phyloP scores from a whole-genome alignment of 1,140 invertebrate genomes.

The Choristoneura fumiferana region DNA sequence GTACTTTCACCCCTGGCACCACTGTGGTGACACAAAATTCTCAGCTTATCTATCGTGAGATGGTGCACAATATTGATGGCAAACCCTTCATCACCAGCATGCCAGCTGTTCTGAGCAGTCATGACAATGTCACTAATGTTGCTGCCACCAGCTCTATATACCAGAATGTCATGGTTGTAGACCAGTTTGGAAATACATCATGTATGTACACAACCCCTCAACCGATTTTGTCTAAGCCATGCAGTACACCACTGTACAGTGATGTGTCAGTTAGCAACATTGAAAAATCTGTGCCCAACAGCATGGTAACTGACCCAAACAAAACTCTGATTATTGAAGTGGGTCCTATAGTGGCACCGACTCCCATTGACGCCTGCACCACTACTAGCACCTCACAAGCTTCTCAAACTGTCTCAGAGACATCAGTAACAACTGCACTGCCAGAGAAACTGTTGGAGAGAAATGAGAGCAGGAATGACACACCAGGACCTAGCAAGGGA shows the following conservation, averaged over 20 bases:
- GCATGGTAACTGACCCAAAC: slow-evolving; percentile 46
- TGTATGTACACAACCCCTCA: slow-evolving; percentile 64
- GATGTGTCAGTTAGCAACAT: slow-evolving; percentile 33
- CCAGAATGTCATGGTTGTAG: slow-evolving; percentile 74
- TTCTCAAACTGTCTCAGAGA: background rate
- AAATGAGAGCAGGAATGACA: slow-evolving; percentile 39
- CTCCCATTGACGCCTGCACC: background rate
- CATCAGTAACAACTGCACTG: background rate
- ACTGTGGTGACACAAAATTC: slow-evolving; percentile 70
- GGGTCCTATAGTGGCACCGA: slow-evolving; percentile 44
- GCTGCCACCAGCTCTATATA: slow-evolving; percentile 61
- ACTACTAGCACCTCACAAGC: slow-evolving; percentile 1
- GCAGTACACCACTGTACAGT: slow-evolving; percentile 43
- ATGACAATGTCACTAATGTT: slow-evolving; percentile 58
- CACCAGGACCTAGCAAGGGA: slow-evolving; percentile 53
- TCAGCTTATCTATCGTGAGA: slow-evolving; percentile 72
- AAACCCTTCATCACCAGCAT: slow-evolving; percentile 66
- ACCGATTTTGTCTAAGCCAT: slow-evolving; percentile 47
- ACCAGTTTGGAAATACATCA: slow-evolving; percentile 65
- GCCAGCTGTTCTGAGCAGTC: slow-evolving; percentile 47
- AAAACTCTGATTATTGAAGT: slow-evolving; percentile 70
- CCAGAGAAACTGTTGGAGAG: slow-evolving; percentile 29
- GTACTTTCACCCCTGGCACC: slow-evolving; percentile 52
- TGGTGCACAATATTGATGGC: slow-evolving; percentile 65
- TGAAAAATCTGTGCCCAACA: slow-evolving; percentile 38